Evolutionary conservation across 2,888 invertebrate genomes (phyloP).

Genomic region (Adelphocoris suturalis): DNA sequence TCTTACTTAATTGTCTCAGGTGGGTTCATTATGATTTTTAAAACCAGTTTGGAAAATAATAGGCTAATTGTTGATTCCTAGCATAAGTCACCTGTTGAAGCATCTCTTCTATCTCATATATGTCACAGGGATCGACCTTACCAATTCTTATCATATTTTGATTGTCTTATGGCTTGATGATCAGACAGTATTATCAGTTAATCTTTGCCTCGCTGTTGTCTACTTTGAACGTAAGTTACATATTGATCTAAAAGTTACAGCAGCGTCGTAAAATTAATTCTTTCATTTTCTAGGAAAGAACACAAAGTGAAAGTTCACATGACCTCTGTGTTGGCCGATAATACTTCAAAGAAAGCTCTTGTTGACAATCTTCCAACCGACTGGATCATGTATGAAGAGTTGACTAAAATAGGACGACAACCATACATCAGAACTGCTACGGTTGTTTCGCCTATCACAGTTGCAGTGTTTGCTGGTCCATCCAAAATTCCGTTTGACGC

Average conservation of each 20-base stretch:
- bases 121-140: too few relatives aligned
- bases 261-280: background rate
- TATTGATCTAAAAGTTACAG: too few relatives aligned
- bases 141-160: too few relatives aligned
- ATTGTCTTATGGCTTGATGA: too few relatives aligned
- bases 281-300: constrained; percentile 80
- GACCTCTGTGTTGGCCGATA: constrained; percentile 81
- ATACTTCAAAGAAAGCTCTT: constrained; percentile 78
- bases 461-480: constrained; percentile 89
- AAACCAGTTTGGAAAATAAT: too few relatives aligned
- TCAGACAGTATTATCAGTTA: too few relatives aligned
- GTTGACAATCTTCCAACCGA: constrained; percentile 84
- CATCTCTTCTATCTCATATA: too few relatives aligned
- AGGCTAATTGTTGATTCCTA: background rate
- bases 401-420: constrained; percentile 85
- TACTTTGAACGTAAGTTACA: background rate
- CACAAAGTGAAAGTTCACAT: constrained; percentile 83
- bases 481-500: constrained; percentile 81
- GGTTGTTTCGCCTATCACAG: constrained; percentile 88
- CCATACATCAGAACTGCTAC: constrained; percentile 90
- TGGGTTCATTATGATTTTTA: too few relatives aligned
- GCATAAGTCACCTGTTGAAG: too few relatives aligned
- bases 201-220: background rate
- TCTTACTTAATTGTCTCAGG: background rate
- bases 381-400: constrained; percentile 94